A percentile compares a stretch with the other conserved stretches of the same genome.
phyloP scores from a whole-genome alignment of 2,888 invertebrate species.

The Erpobdella octoculata region DNA sequence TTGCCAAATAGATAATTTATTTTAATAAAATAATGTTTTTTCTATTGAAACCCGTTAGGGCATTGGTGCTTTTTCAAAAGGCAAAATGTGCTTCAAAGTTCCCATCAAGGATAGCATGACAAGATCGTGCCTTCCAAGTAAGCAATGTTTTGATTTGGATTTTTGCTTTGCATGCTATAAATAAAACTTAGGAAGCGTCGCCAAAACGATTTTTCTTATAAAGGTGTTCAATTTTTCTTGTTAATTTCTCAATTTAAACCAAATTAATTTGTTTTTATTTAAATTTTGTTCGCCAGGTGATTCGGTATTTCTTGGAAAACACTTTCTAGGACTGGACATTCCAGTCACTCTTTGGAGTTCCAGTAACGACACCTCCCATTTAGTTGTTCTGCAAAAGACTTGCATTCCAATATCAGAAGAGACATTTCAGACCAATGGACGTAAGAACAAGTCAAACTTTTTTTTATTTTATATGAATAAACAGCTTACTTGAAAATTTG shows the following conservation, averaged over 20 bases:
- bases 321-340: neutral
- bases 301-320: neutral
- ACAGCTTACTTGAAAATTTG: no score
- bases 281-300: conserved; percentile 11
- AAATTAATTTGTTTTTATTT: neutral
- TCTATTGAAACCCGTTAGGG: neutral
- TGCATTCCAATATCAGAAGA: conserved; percentile 16
- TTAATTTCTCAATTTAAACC: no score
- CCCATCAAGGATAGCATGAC: neutral
- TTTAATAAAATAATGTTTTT: no score
- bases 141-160: neutral
- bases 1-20: no score
- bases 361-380: conserved; percentile 4
- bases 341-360: conserved; percentile 7
- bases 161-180: neutral
- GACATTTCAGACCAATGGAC: conserved; percentile 2
- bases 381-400: neutral
- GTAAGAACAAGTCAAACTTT: no score
- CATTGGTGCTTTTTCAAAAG: neutral
- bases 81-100: conserved; percentile 2
- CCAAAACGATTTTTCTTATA: neutral
- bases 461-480: no score
- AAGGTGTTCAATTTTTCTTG: neutral
- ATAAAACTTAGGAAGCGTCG: neutral
- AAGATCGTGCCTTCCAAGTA: conserved; percentile 9